These are phyloP conservation scores for Trachelus troglodyta DNA, from an alignment of 2,888 invertebrate genomes.

Conservation along the genomic window DNA sequence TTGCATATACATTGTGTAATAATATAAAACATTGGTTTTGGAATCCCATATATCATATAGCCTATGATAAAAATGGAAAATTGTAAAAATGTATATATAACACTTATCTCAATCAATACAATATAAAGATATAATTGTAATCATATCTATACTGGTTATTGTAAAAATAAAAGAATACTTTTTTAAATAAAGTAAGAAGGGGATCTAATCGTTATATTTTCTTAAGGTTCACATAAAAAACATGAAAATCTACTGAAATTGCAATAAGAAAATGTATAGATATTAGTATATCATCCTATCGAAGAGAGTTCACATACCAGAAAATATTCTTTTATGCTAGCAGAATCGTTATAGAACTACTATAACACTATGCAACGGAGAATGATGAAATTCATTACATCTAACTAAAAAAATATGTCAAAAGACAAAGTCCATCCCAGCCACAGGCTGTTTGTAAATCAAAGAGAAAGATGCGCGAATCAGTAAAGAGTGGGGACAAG, in stretches of 20 bases:
- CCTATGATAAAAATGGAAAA: background rate
- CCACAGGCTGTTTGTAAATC: background rate
- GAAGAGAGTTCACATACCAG: background rate
- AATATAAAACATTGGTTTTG: background rate
- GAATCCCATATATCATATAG: background rate
- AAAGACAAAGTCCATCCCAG: conserved; percentile 6
- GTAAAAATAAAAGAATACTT: background rate
- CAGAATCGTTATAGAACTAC: background rate
- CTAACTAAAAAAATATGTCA: conserved; percentile 2
- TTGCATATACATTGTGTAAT: background rate
- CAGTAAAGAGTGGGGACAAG: background rate
- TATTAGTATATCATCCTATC: background rate
- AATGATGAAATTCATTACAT: conserved; percentile 9
- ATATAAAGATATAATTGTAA: background rate
- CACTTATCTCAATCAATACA: background rate
- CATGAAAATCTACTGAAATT: background rate
- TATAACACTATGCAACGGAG: background rate
- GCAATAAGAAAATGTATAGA: background rate
- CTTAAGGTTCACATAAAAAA: background rate
- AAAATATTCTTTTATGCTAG: background rate
- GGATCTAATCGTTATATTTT: background rate
- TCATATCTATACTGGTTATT: background rate
- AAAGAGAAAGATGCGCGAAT: background rate
- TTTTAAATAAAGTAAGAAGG: background rate
- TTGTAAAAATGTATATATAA: background rate